phyloP scores from a whole-genome alignment of 2,113 vertebrate genomes.

The Climacteris rufus region DNA sequence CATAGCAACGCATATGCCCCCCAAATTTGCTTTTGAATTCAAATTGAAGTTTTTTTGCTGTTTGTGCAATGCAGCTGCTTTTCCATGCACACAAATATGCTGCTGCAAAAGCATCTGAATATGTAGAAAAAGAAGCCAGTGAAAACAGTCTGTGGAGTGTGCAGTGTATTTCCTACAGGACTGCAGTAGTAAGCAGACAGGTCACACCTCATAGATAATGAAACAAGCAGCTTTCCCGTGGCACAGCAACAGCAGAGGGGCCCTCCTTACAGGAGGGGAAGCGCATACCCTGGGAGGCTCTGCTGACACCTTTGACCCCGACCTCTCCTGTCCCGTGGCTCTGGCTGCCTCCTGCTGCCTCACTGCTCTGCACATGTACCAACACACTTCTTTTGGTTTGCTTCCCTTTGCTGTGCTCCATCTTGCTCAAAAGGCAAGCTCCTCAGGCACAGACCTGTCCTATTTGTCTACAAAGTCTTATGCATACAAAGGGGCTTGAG shows the following conservation, averaged over 20 bases:
- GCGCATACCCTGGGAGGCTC: not conserved
- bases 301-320: not conserved
- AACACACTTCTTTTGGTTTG: not conserved
- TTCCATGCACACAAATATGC: not conserved
- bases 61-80: not conserved
- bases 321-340: not conserved
- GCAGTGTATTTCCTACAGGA: not conserved
- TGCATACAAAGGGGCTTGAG: not conserved
- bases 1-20: not conserved
- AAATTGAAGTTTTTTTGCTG: not conserved
- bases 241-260: not conserved
- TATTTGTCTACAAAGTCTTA: not conserved
- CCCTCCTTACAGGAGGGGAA: not conserved
- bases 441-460: constrained; percentile 47
- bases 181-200: not conserved
- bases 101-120: not conserved
- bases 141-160: not conserved
- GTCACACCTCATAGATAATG: not conserved
- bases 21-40: not conserved
- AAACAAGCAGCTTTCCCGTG: not conserved
- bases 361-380: not conserved
- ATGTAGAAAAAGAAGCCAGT: not conserved
- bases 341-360: not conserved
- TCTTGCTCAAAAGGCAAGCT: constrained; percentile 23
- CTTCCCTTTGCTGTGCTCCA: not conserved